These are phyloP conservation scores for Leucosticte australis DNA, from an alignment of 2,113 vertebrate genomes.

Conservation along the genomic window DNA sequence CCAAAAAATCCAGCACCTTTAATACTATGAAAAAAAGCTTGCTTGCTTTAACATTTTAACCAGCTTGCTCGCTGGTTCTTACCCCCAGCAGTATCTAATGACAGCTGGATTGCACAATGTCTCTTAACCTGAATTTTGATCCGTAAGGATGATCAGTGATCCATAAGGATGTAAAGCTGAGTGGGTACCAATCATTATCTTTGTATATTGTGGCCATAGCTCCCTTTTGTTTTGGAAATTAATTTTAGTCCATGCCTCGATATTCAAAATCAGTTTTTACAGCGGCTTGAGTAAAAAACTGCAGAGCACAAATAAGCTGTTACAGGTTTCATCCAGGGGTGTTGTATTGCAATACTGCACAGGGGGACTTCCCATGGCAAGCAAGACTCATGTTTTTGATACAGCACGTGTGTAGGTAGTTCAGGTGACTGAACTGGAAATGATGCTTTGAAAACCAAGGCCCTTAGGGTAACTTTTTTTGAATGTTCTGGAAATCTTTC, in stretches of 20 bases:
- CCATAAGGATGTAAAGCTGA: not conserved
- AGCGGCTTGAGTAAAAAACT: not conserved
- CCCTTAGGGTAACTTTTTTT: not conserved
- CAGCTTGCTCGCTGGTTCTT: not conserved
- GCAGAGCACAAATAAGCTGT: not conserved
- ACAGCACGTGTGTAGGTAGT: not conserved
- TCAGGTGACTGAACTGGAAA: not conserved
- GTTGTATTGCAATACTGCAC: too few species aligned
- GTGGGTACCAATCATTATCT: not conserved
- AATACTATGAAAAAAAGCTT: not conserved
- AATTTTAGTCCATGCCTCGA: not conserved
- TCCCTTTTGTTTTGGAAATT: not conserved
- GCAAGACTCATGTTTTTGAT: not conserved
- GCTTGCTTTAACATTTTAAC: not conserved
- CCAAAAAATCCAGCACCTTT: not conserved
- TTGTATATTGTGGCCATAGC: not conserved
- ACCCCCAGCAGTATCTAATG: not conserved
- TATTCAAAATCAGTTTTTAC: not conserved
- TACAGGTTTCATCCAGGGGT: not conserved
- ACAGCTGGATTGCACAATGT: not conserved
- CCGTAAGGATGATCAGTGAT: not conserved
- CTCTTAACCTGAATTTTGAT: not conserved
- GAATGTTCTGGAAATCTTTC: not conserved
- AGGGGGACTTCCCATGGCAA: not conserved
- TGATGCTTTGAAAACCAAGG: not conserved